Conservation (phyloP, 2,797 vertebrate species). For the Valencia hispanica region DNA sequence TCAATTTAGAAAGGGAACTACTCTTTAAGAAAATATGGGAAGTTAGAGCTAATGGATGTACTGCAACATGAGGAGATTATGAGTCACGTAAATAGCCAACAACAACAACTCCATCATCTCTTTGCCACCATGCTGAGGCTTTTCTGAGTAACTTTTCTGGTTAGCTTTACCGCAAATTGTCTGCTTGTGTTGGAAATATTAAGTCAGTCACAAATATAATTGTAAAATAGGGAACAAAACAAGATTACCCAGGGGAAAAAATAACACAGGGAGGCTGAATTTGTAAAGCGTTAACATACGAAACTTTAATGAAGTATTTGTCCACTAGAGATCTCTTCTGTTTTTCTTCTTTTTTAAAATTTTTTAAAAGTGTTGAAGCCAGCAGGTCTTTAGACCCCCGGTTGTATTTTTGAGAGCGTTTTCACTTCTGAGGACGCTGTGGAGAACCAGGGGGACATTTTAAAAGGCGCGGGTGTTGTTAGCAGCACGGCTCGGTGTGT, state of each 20-base stretch:
- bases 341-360: not conserved
- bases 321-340: not conserved
- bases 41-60: not conserved
- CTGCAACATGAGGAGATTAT: slow-evolving; percentile 8
- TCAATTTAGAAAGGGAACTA: not conserved
- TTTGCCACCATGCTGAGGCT: not conserved
- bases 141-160: not conserved
- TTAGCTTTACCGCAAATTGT: slow-evolving; percentile 15
- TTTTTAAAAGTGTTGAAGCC: too few relatives aligned
- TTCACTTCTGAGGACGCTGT: too few relatives aligned
- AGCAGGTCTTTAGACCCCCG: not conserved
- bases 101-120: slow-evolving; percentile 1
- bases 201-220: not conserved
- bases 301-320: not conserved
- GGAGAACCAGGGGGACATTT: too few relatives aligned
- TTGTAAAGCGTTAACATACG: too few relatives aligned
- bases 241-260: not conserved
- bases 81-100: slow-evolving; percentile 11
- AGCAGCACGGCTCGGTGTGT: too few relatives aligned
- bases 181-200: slow-evolving; percentile 14
- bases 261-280: not conserved
- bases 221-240: not conserved
- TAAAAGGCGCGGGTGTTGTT: too few relatives aligned
- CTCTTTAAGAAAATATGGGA: not conserved
- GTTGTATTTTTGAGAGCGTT: too few relatives aligned